Evolutionary conservation across 2,113 vertebrate genomes (phyloP).

Genomic region (Clinocottus analis): DNA sequence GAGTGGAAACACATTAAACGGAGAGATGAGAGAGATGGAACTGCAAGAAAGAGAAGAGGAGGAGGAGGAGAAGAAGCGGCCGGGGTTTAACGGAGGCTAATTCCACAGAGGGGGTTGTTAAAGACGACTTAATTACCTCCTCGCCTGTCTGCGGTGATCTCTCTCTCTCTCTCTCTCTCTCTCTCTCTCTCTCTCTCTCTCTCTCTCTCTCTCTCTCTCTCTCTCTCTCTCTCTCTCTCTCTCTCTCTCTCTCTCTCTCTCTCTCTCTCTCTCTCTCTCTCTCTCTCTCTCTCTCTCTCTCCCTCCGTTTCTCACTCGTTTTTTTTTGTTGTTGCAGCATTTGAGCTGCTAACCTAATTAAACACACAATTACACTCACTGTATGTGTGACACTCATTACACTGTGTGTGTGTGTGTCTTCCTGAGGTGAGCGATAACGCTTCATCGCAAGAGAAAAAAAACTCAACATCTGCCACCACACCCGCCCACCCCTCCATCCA

Average conservation of each 20-base stretch:
- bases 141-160: conserved; percentile 63
- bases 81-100: conserved; percentile 46
- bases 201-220: conserved; percentile 7
- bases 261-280: conserved; percentile 53
- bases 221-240: conserved; percentile 13
- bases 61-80: conserved; percentile 15
- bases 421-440: conserved; percentile 38
- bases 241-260: conserved; percentile 12
- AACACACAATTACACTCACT: conserved; percentile 54
- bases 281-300: conserved; percentile 45
- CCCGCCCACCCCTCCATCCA: no score
- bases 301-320: conserved; percentile 9
- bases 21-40: conserved; percentile 32
- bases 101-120: conserved; percentile 63
- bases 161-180: conserved; percentile 28
- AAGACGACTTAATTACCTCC: conserved; percentile 78
- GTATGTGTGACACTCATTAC: no score
- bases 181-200: conserved; percentile 30
- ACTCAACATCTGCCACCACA: conserved; percentile 61
- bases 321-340: no score
- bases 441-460: conserved; percentile 24
- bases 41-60: neutral
- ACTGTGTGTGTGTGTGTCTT: neutral
- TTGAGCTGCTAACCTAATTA: conserved; percentile 77
- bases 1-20: conserved; percentile 23